Evolutionary conservation across 2,888 invertebrate genomes (phyloP), one percentile per base, ranked within the genome.

Genomic region (Dynastes hyllus): DNA sequence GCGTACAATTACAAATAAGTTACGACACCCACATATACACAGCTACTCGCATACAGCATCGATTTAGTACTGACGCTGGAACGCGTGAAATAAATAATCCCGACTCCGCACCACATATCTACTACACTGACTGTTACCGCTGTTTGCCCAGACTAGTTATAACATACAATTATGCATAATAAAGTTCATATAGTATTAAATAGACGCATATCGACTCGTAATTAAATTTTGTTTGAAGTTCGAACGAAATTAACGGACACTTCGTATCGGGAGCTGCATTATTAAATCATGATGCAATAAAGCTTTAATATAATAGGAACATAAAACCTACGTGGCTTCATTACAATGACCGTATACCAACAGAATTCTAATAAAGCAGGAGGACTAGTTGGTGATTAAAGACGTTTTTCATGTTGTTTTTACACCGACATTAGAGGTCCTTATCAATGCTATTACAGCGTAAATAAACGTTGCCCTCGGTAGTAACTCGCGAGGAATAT

Each of bases 401-500:
- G 58, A 40, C 50, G 22, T 45, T 75, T 58, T 75, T 45, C 27
- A 11, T 73, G 55, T 45, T 16, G 50, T 67, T 4, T 58, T 58
- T 16, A 61, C 58, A 58, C 61, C 27, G n/a, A n/a, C 22, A 13
- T 45, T 29, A 71, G 55, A 71, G 71, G 71, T 71, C 27, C 61
- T 45, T 75, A 61, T 75, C 73, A 75, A 75, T 75, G 73, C 73
- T 75, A 75, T 61, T 61, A 55, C n/a, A 22, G 27, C 45, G 27
- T 75, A 75, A 75, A 61, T 75, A 63, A 61, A 51, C 51, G 51
- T 9, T 27, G 69, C 51, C 73, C 73, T 75, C 45, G 61, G n/a
- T 63, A 13, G 11, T 40, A 61, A 75, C 45, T 22, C 61, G 40
- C 27, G 13, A 5, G 27, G 73, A 75, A 75, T 75, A 75, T 29